Percentiles rank a stretch among this genome's conserved stretches.
These are phyloP conservation scores for silkworm (Bombyx mori) DNA, from an alignment of 1,140 invertebrate genomes.

Conservation along the genomic window ASM3026992v2 NC_085111.1:11570001-11570500, in stretches of 20 bases:
- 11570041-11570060: conserved; percentile 82
- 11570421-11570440: conserved; percentile 58
- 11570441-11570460: conserved; percentile 61
- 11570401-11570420: conserved; percentile 62
- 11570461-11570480: conserved; percentile 75
- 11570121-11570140: conserved; percentile 70
- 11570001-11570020: conserved; percentile 74
- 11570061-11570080: conserved; percentile 80
- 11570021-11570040: conserved; percentile 72
- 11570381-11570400: conserved; percentile 52
- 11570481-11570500: conserved; percentile 76
- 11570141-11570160: conserved; percentile 52
- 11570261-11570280: conserved; percentile 68
- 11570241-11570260: conserved; percentile 46
- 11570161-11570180: conserved; percentile 62
- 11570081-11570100: conserved; percentile 78
- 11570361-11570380: conserved; percentile 63
- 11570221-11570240: conserved; percentile 44
- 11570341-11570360: conserved; percentile 57
- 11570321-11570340: conserved; percentile 49
- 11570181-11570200: conserved; percentile 55
- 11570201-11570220: conserved; percentile 52
- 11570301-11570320: conserved; percentile 58
- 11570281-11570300: conserved; percentile 69
- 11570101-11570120: conserved; percentile 71